Evolutionary conservation across 2,113 vertebrate genomes (phyloP).

Genomic region (Balaenoptera acutorostrata): DNA sequence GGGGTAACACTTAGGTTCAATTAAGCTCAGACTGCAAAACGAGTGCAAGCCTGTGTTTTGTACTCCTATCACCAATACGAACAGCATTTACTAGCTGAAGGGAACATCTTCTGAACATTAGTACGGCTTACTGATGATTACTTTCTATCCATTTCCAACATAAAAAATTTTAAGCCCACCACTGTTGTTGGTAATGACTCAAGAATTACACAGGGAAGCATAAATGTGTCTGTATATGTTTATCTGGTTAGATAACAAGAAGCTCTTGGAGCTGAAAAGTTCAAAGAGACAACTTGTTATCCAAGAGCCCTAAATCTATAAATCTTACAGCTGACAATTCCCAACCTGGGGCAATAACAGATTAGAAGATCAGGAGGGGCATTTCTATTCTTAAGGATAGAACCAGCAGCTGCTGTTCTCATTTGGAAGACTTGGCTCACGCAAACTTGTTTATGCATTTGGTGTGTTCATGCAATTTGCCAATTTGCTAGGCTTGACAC

Average conservation of each 20-base stretch:
- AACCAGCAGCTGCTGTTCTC: not conserved
- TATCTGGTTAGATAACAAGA: constrained; percentile 45
- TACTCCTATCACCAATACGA: not conserved
- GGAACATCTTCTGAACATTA: constrained; percentile 5
- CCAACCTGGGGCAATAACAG: constrained; percentile 4
- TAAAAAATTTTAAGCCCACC: constrained; percentile 34
- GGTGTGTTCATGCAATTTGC: constrained; percentile 1
- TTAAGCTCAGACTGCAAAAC: not conserved
- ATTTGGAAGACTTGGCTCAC: not conserved
- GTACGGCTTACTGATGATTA: not conserved
- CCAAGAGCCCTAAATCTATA: not conserved
- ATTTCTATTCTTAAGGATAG: not conserved
- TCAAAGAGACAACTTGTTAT: constrained; percentile 28
- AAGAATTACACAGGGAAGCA: constrained; percentile 35
- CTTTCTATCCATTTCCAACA: not conserved
- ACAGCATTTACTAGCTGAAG: not conserved
- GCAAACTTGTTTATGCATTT: constrained; percentile 30
- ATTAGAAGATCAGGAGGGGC: not conserved
- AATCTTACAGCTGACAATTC: constrained; percentile 3
- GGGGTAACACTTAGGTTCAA: not conserved
- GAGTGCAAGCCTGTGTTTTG: not conserved
- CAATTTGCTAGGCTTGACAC: constrained; percentile 41
- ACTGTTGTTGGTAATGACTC: constrained; percentile 7
- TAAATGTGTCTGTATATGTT: constrained; percentile 30
- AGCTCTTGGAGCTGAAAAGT: constrained; percentile 25